Conservation (phyloP, 2,797 vertebrate species). For the Macropodus opercularis region DNA sequence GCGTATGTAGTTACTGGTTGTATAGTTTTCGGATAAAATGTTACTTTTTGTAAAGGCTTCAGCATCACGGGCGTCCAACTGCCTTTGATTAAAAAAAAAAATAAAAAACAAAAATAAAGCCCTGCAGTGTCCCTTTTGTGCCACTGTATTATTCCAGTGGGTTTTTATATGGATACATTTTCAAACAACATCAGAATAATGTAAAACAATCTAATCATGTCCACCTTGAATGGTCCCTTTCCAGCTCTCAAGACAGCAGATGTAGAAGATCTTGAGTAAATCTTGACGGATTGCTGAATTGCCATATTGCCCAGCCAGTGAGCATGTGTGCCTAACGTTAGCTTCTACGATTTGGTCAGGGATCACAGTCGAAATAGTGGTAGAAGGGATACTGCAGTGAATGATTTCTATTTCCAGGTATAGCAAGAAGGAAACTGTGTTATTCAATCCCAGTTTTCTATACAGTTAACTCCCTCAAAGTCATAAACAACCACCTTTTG, state of each 20-base stretch:
- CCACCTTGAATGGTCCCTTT: slow-evolving; percentile 65
- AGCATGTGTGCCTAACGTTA: slow-evolving; percentile 66
- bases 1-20: slow-evolving; percentile 99
- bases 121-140: slow-evolving; percentile 99
- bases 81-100: slow-evolving; percentile 88
- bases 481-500: slow-evolving; percentile 94
- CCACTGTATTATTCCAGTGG: slow-evolving; percentile 78
- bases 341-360: slow-evolving; percentile 62
- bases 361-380: slow-evolving; percentile 78
- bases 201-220: slow-evolving; percentile 68
- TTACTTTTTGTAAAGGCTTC: slow-evolving; percentile 99
- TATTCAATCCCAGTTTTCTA: slow-evolving; percentile 94
- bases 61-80: slow-evolving; percentile 96
- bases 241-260: slow-evolving; percentile 45
- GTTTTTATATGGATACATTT: slow-evolving; percentile 88
- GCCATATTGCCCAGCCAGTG: slow-evolving; percentile 70
- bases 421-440: slow-evolving; percentile 84
- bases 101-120: slow-evolving; percentile 79
- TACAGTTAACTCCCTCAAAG: slow-evolving; percentile 98
- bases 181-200: slow-evolving; percentile 70
- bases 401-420: slow-evolving; percentile 85
- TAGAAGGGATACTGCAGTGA: slow-evolving; percentile 99
- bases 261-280: slow-evolving; percentile 49
- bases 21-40: slow-evolving; percentile 97
- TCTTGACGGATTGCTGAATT: slow-evolving; percentile 61